Percentiles rank a stretch among this genome's conserved stretches.
Conservation (phyloP, 2,797 vertebrate species). For the Podarcis siculus region DNA sequence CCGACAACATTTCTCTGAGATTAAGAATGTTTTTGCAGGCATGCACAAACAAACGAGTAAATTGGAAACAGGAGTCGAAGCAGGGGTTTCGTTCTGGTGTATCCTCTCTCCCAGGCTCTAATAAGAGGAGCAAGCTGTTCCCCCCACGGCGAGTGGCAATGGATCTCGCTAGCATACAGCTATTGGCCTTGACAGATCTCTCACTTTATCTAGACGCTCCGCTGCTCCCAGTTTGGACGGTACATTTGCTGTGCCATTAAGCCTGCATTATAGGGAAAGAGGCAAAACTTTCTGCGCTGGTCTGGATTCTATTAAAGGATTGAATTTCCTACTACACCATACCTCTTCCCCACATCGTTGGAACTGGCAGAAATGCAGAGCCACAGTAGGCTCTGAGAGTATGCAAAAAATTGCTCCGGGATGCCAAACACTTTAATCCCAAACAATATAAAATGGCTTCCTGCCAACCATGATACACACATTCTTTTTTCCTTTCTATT, state of each 20-base stretch:
- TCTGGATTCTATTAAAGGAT: slow-evolving; percentile 72
- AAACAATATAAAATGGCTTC: slow-evolving; percentile 65
- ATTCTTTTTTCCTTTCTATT: not conserved
- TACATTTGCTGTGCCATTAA: slow-evolving; percentile 58
- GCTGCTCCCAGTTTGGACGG: slow-evolving; percentile 68
- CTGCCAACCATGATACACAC: slow-evolving; percentile 61
- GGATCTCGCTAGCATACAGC: slow-evolving; percentile 66
- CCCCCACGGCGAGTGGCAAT: slow-evolving; percentile 43
- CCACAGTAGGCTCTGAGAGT: slow-evolving; percentile 40
- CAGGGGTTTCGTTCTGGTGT: slow-evolving; percentile 54
- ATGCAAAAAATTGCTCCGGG: not conserved
- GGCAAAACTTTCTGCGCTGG: slow-evolving; percentile 62
- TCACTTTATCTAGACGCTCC: slow-evolving; percentile 64
- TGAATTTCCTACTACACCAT: slow-evolving; percentile 65
- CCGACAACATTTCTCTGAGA: slow-evolving; percentile 36
- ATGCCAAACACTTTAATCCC: slow-evolving; percentile 62
- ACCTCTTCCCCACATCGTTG: slow-evolving; percentile 68
- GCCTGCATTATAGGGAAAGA: slow-evolving; percentile 33
- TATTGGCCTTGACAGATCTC: slow-evolving; percentile 61
- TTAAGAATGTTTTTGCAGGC: slow-evolving; percentile 34
- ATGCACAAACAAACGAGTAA: slow-evolving; percentile 39
- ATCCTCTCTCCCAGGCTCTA: slow-evolving; percentile 47
- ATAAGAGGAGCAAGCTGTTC: slow-evolving; percentile 58
- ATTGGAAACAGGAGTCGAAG: slow-evolving; percentile 62
- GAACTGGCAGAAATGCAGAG: slow-evolving; percentile 46